A percentile compares a stretch with the other conserved stretches of the same genome.
phyloP scores from a whole-genome alignment of 1,140 invertebrate species.

The Leptopilina clavipes region DNA sequence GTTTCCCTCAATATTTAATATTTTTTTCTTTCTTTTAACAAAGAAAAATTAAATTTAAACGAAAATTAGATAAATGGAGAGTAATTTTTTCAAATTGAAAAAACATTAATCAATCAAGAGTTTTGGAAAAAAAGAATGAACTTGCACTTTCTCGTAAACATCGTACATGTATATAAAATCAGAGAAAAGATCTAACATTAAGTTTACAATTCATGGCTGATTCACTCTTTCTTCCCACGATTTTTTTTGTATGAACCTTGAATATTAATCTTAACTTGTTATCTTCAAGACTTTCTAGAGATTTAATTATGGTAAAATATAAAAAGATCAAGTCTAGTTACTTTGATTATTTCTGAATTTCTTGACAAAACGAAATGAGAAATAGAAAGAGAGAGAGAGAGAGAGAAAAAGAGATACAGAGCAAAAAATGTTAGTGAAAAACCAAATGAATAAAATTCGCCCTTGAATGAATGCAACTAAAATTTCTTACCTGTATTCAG shows the following conservation, averaged over 20 bases:
- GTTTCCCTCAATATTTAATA: no score
- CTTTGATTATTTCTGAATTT: background rate
- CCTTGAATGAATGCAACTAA: background rate
- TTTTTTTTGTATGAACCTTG: background rate
- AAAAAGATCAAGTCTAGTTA: background rate
- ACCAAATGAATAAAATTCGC: background rate
- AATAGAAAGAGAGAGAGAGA: background rate
- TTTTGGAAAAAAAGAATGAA: slow-evolving; percentile 3
- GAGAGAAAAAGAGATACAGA: background rate
- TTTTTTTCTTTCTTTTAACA: no score
- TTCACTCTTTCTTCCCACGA: slow-evolving; percentile 19
- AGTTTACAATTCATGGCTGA: background rate
- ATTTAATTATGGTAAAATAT: background rate
- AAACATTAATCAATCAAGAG: background rate
- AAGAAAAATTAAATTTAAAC: no score
- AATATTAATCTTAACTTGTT: background rate
- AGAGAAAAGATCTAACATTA: slow-evolving; percentile 19
- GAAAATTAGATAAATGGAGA: no score
- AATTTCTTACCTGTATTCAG: slow-evolving; percentile 66
- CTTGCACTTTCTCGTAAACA: slow-evolving; percentile 15
- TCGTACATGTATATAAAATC: background rate
- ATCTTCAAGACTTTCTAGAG: background rate
- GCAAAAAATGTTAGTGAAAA: slow-evolving; percentile 16
- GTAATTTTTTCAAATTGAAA: background rate
- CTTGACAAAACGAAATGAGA: background rate